Base-by-base conservation (phyloP, 2,113 vertebrate species). In the Phrynosoma blainvillii region DNA sequence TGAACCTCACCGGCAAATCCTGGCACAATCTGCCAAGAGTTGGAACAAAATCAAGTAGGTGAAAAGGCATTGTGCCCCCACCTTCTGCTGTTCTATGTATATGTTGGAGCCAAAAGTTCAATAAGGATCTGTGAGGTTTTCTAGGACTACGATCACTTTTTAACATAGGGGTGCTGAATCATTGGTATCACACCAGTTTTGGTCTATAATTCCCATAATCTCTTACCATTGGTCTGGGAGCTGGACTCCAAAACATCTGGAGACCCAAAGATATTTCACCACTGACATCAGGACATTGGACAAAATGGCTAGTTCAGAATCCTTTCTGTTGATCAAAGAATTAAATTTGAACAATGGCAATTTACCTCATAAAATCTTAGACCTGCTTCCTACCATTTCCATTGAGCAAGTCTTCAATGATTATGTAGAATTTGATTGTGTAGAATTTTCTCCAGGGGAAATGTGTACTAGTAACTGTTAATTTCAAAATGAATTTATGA, bases 291-390 rank as follows among this genome's bases (percentile, higher is more conserved):
- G 30, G 65, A 70, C 73, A 62, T 87, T 42, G 89, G 68, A 77
- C 91, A 84, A 90, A 90, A 89, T 36, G 70, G 18, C n/a, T 86
- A 14, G 54, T 54, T n/a, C 30, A 79, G 84, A 79, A 3, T 6
- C 36, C 18, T 32, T 76, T 42, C 66, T 68, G 14, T 47, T n/a
- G 59, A 82, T 85, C 62, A 79, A 27, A 25, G 9, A 2, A 5
- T 66, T 59, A 59, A 32, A 2, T 27, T n/a, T 80, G 36, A 56
- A 3, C 12, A 77, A 0, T 56, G 40, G 52, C 70, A 47, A 42
- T 8, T 7, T 0, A 0, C 52, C 88, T 82, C 75, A n/a, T 73
- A 82, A 62, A 30, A 4, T 32, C 32, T 47, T 20, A 59, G 47
- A 79, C 73, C 90, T 90, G 83, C 65, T 14, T 0, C 36, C 1